Percentiles rank a stretch among this genome's conserved stretches.
Conservation (phyloP, 2,797 vertebrate genomes). For the Falco columbarius region DNA sequence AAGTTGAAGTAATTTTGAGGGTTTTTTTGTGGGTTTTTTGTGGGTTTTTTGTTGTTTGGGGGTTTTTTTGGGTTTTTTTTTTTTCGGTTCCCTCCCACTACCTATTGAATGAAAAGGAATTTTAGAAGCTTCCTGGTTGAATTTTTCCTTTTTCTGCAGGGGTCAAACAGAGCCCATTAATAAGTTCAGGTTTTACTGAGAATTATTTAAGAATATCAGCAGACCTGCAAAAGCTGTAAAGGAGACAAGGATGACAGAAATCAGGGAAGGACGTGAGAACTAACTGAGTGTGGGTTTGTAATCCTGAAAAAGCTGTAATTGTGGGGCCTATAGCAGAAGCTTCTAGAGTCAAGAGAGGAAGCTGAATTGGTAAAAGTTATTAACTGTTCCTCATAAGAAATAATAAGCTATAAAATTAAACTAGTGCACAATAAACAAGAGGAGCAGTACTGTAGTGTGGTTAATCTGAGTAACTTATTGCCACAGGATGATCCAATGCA, state of each 20-base stretch:
- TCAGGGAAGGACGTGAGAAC: background rate
- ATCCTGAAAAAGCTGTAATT: background rate
- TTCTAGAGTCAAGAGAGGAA: background rate
- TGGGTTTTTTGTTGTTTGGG: no score
- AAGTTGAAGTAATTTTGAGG: background rate
- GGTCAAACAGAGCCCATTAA: background rate
- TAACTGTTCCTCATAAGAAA: background rate
- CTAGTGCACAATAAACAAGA: background rate
- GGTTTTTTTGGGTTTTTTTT: background rate
- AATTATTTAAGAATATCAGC: background rate
- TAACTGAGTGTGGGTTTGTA: background rate
- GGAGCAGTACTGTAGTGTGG: background rate
- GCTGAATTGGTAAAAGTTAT: background rate
- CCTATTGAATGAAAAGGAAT: background rate
- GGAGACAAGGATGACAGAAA: background rate
- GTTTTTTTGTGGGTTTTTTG: background rate
- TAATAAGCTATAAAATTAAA: background rate
- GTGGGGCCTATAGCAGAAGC: background rate
- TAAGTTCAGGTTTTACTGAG: background rate
- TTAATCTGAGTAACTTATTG: background rate
- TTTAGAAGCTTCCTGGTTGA: background rate
- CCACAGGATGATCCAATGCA: background rate
- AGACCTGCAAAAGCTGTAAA: background rate
- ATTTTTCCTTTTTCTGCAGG: background rate
- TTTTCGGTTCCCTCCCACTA: accelerated